Evolutionary conservation across 2,113 vertebrate species (phyloP).

Genomic region (Chinchilla lanigera): DNA sequence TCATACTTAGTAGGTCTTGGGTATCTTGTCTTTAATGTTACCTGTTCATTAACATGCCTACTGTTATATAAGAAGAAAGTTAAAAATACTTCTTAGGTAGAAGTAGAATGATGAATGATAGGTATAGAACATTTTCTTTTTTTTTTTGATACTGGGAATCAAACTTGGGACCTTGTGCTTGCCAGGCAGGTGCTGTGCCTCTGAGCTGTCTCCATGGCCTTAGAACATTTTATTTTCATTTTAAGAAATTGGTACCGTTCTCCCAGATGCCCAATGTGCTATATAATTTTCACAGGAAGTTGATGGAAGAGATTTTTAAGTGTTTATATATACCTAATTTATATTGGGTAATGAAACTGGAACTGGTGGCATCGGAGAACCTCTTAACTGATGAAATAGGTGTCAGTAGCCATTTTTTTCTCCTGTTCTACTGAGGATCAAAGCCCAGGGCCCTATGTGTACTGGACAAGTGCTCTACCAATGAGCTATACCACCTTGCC

Average conservation of each 20-base stretch:
- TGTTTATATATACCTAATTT: slow-evolving; percentile 34
- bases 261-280: neutral
- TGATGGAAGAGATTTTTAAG: neutral
- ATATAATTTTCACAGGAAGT: neutral
- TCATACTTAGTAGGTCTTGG: neutral
- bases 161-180: too few relatives aligned
- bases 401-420: neutral
- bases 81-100: slow-evolving; percentile 15
- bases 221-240: neutral
- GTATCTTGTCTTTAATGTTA: slow-evolving; percentile 14
- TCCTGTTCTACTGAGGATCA: neutral
- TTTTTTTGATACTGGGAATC: too few relatives aligned
- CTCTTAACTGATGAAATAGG: neutral
- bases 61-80: neutral
- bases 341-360: neutral
- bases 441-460: neutral
- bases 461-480: neutral
- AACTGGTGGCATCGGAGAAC: neutral
- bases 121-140: neutral
- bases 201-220: too few relatives aligned
- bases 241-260: neutral
- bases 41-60: neutral
- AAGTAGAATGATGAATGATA: neutral
- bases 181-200: too few relatives aligned
- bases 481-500: neutral